Evolutionary conservation across 2,113 vertebrate genomes (phyloP).

Genomic region (Alethe castanea): DNA sequence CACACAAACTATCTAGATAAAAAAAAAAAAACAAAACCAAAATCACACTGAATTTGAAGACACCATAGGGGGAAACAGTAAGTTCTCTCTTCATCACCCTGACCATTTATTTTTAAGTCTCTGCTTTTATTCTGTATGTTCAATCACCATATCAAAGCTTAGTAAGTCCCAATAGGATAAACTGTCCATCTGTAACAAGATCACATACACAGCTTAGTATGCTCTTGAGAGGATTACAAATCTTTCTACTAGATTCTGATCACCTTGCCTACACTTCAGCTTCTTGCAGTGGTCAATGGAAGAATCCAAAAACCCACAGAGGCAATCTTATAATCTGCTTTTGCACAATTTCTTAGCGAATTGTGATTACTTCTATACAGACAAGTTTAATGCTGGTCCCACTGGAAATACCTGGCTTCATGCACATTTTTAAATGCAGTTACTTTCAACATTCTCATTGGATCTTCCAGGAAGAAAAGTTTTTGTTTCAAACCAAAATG

Average conservation of each 20-base stretch:
- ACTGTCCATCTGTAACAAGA: not conserved
- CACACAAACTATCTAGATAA: not conserved
- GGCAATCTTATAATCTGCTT: not conserved
- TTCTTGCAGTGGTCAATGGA: not conserved
- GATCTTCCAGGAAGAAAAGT: not conserved
- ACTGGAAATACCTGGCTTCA: not conserved
- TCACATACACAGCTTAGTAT: not conserved
- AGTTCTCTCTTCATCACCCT: not conserved
- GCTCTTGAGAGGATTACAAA: not conserved
- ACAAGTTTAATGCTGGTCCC: not conserved
- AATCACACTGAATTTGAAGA: not conserved
- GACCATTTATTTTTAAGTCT: not conserved
- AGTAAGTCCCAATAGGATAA: not conserved
- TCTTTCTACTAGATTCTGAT: not conserved
- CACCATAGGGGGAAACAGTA: rapidly evolving
- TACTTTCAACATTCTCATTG: not conserved
- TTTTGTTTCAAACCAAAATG: not conserved
- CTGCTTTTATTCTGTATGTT: not conserved
- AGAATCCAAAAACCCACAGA: not conserved
- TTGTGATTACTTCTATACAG: not conserved
- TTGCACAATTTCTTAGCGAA: not conserved
- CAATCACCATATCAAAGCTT: not conserved
- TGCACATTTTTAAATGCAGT: not conserved
- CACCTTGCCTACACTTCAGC: not conserved
- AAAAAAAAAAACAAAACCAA: not conserved